Evolutionary conservation across 2,797 vertebrate species (phyloP), one percentile per base, ranked within the genome.

Genomic region (Smutsia gigantea): DNA sequence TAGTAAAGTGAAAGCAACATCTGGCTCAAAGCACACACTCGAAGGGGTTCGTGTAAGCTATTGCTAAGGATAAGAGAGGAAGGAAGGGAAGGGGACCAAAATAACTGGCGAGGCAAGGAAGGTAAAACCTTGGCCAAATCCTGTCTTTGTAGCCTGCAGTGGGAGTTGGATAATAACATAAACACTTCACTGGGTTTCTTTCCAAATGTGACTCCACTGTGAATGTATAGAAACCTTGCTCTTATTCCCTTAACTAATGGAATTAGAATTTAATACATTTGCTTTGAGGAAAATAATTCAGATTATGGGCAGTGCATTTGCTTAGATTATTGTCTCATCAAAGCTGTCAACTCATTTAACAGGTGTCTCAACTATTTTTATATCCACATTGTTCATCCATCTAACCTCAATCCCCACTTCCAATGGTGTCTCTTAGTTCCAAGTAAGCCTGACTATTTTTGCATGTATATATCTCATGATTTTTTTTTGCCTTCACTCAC

Each of bases 11-110:
- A 93, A 96, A 81, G 51, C 18, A 15, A 21, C 68, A 92, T 94
- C 83, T 93, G 91, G 55, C 57, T 85, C 19, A 23, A 91, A 89
- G 61, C 37, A 23, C 59, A 93, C 51, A 87, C 74, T 87, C 83
- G 55, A 96, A 92, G 61, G 46, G 25, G 39, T 46, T 83, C 93
- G 83, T 57, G 29, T 68, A 84, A 94, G n/a, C 69, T 66, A 81
- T 1, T 88, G 69, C 53, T 94, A 55, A 97, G 93, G 86, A 90
- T 89, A 89, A 92, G 79, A 61, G 15, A 95, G 97, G 97, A 97
- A 97, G 97, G 97, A 97, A 97, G 96, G 78, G 96, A 93, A 83
- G 75, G 82, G 51, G 94, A 49, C 37, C 78, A 81, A 94, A 96
- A 64, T 71, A 53, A 72, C 37, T 86, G 64, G 87, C 93, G 15